Evolutionary conservation across 2,113 vertebrate species (phyloP), one percentile per base, ranked within the genome.

Genomic region (Cyprinodon tularosa): DNA sequence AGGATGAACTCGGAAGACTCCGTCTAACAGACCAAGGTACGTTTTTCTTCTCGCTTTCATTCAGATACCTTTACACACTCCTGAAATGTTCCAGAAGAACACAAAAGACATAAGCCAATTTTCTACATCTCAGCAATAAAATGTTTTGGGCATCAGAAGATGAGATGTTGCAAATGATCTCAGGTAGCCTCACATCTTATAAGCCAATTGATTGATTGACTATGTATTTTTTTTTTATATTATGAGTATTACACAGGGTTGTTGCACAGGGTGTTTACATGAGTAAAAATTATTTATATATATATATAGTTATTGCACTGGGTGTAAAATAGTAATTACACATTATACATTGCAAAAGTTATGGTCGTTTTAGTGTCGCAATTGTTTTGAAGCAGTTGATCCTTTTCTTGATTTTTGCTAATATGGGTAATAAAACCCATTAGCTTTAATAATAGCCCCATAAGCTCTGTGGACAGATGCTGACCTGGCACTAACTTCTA

Each of bases 1-100:
- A 94, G 1, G 91, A 92, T 59, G 86, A 93, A 69, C 85, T 92
- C 0, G 89, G 92, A 48, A 86, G 73, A 22, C 93, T 93, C 50
- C 60, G 62, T 22, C 84, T 93, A 22, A 91, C 90, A 9, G 90
- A 93, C 40, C 76, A 78, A 64, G 90, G 90, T 87, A 57, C 83
- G 76, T 3, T 20, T 11, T 4, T 22, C 40, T 66, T 60, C 70
- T 17, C 68, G 50, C 17, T 29, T 29, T 29, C 29, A 6, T 50
- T 3, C 3, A 1, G 3, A 0, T 10, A 2, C 62, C 3, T 59
- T 15, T 15, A n/a, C 15, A 71, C 39, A 15, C 20, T 11, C 9
- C 62, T 15, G 62, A 63, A 63, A 63, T 38, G 37, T 63, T 39
- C 36, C 37, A 12, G 14, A 64, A 22, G 39, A 44, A 22, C 40